These are phyloP conservation scores for Ploceus nigricollis DNA, from an alignment of 2,113 vertebrate genomes.

Conservation along the genomic window DNA sequence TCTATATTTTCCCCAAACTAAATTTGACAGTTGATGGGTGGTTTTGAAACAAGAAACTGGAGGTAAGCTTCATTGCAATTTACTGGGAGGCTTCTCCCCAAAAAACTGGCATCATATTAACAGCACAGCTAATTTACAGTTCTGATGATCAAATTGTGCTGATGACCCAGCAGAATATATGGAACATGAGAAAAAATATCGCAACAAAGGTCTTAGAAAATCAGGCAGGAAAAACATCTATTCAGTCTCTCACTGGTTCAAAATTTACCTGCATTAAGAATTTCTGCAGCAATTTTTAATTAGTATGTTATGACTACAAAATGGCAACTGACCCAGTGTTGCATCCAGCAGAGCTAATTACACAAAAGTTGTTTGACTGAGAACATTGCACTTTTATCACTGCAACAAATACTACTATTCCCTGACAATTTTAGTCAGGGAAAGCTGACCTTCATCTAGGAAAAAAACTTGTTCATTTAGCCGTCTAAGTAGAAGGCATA, in stretches of 20 bases:
- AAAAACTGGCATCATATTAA: background rate
- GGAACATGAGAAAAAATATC: background rate
- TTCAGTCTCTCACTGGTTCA: background rate
- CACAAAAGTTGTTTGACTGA: background rate
- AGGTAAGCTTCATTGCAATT: background rate
- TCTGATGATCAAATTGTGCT: background rate
- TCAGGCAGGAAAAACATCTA: background rate
- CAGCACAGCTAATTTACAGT: background rate
- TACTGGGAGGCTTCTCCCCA: background rate
- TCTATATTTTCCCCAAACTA: background rate
- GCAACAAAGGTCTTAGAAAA: background rate
- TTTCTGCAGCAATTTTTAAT: background rate
- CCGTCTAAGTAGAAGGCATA: background rate
- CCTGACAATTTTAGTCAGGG: background rate
- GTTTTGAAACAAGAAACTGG: background rate
- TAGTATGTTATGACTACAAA: background rate
- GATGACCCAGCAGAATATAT: background rate
- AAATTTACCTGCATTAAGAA: background rate
- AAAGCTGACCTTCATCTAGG: background rate
- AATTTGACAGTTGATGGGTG: background rate
- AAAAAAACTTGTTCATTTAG: background rate
- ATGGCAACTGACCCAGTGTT: background rate
- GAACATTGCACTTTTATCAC: background rate
- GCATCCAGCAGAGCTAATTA: background rate
- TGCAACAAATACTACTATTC: background rate